phyloP scores from a whole-genome alignment of 2,113 vertebrate species.

The Felis chaus region DNA sequence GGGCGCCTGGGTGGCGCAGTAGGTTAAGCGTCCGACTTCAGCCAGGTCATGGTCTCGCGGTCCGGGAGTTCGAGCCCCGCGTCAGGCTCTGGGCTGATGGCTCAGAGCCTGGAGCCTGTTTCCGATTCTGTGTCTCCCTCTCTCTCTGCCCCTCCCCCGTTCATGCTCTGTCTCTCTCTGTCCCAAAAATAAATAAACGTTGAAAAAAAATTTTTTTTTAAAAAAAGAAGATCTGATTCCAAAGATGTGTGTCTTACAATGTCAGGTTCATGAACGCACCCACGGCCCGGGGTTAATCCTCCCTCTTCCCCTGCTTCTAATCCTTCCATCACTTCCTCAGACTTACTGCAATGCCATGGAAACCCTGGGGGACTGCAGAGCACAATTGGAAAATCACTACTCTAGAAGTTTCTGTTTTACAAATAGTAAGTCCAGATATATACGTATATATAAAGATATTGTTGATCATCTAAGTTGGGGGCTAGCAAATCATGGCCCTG shows the following conservation, averaged over 20 bases:
- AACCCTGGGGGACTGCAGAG: not conserved
- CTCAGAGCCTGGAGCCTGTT: no score
- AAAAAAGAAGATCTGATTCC: not conserved
- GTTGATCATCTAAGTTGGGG: not conserved
- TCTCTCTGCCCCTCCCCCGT: no score
- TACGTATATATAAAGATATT: not conserved
- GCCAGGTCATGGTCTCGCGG: no score
- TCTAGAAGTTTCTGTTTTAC: not conserved
- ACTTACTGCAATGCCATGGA: not conserved
- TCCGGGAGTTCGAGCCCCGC: no score
- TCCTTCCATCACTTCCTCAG: not conserved
- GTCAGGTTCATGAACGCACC: not conserved
- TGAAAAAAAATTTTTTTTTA: no score
- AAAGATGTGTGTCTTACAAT: not conserved
- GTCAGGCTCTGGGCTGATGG: no score
- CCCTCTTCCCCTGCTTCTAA: not conserved
- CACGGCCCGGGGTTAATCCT: not conserved
- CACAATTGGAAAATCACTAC: not conserved
- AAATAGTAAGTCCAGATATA: not conserved
- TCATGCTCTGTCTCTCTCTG: no score
- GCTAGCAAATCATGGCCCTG: not conserved
- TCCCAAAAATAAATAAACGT: no score
- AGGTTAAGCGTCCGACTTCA: no score
- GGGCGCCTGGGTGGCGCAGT: no score
- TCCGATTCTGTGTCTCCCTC: no score